Conservation (phyloP, 2,888 invertebrate species). For the Hylaea fasciaria region DNA sequence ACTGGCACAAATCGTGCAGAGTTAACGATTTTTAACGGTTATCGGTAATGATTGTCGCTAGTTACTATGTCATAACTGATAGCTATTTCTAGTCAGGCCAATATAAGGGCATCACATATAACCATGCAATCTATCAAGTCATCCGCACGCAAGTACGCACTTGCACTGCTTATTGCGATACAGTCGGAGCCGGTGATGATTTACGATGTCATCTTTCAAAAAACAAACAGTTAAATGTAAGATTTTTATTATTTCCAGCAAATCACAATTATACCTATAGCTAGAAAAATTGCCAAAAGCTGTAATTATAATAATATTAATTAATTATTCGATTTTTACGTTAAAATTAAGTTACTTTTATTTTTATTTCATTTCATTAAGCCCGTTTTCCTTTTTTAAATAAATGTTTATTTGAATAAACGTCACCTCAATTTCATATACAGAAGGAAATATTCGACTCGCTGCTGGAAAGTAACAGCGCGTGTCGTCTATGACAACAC, state of each 20-base stretch:
- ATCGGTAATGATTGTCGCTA: conserved; percentile 20
- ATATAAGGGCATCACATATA: conserved; percentile 28
- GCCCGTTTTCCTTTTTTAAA: too few species aligned
- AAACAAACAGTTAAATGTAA: too few species aligned
- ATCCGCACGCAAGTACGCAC: conserved; percentile 48
- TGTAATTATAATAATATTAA: too few species aligned
- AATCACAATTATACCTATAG: too few species aligned
- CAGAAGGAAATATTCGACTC: conserved; percentile 7
- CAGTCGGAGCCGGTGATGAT: conserved; percentile 4
- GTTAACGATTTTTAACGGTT: too few species aligned
- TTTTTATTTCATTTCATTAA: too few species aligned
- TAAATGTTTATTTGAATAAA: neutral
- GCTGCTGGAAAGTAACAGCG: conserved; percentile 46
- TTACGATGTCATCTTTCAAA: neutral
- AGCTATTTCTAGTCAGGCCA: conserved; percentile 14
- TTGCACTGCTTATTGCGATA: conserved; percentile 34
- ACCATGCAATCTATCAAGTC: conserved; percentile 51
- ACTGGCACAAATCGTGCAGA: too few species aligned
- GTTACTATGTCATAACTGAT: conserved; percentile 24
- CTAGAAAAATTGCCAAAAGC: neutral
- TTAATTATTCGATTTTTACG: too few species aligned
- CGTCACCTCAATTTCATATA: conserved; percentile 6
- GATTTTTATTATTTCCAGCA: too few species aligned
- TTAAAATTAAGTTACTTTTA: too few species aligned
- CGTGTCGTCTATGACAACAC: conserved; percentile 43